phyloP scores from a whole-genome alignment of 2,113 vertebrate genomes.

The Gambusia holbrooki region DNA sequence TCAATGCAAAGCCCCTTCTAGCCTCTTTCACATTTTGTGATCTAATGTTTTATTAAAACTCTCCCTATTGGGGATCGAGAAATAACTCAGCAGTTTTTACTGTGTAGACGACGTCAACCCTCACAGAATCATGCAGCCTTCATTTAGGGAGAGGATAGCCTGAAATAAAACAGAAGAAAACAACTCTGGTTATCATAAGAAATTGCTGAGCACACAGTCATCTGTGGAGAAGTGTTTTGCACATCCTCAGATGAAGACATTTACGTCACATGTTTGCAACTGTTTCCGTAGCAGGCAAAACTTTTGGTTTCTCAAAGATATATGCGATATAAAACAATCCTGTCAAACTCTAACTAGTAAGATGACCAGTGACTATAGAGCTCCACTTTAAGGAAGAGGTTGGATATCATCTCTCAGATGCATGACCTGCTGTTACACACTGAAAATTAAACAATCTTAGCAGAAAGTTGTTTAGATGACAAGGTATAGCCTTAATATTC shows the following conservation, averaged over 20 bases:
- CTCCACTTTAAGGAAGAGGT: not conserved
- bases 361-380: not conserved
- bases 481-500: too few relatives aligned
- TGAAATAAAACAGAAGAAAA: not conserved
- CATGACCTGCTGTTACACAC: too few relatives aligned
- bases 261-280: not conserved
- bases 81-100: not conserved
- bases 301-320: not conserved
- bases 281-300: not conserved
- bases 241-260: not conserved
- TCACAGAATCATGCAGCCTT: not conserved
- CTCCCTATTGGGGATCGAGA: not conserved
- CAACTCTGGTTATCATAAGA: not conserved
- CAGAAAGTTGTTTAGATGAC: too few relatives aligned
- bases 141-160: not conserved
- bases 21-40: too few relatives aligned
- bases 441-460: too few relatives aligned
- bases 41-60: too few relatives aligned
- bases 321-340: not conserved
- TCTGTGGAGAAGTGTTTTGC: not conserved
- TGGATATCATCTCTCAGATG: too few relatives aligned
- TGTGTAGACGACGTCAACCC: not conserved
- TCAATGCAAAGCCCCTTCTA: too few relatives aligned
- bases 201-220: not conserved
- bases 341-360: not conserved